Conservation (phyloP, 2,797 vertebrate genomes). For the Ctenochaetus hawaiiensis region DNA sequence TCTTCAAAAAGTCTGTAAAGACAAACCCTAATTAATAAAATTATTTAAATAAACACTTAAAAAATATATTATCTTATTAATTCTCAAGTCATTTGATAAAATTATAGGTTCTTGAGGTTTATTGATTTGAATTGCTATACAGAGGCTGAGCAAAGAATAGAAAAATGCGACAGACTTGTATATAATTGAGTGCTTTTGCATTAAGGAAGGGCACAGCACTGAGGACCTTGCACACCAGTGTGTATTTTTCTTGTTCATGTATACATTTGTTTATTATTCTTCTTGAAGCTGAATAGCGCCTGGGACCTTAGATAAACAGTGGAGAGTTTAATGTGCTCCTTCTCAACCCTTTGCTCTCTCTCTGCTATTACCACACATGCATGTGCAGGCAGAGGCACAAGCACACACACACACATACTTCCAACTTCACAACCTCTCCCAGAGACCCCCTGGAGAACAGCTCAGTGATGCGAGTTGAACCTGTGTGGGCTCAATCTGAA, state of each 20-base stretch:
- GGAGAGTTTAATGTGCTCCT: conserved; percentile 59
- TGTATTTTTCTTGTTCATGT: conserved; percentile 63
- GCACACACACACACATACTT: conserved; percentile 19
- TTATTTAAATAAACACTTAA: neutral
- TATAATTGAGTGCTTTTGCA: conserved; percentile 17
- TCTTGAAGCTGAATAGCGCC: conserved; percentile 61
- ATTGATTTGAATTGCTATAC: conserved; percentile 5
- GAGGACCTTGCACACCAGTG: conserved; percentile 48
- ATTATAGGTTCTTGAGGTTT: conserved; percentile 9
- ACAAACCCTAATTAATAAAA: neutral
- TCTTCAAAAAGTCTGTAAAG: neutral
- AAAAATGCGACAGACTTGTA: neutral
- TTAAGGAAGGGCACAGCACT: conserved; percentile 1
- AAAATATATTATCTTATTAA: neutral
- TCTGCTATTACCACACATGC: conserved; percentile 38
- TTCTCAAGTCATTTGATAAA: neutral
- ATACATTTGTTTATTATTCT: conserved; percentile 77
- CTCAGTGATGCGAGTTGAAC: conserved; percentile 19
- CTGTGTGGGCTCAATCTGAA: conserved; percentile 14
- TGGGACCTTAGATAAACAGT: conserved; percentile 77
- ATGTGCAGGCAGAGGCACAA: conserved; percentile 18
- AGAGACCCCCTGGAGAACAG: conserved; percentile 27
- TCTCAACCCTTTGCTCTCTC: conserved; percentile 43
- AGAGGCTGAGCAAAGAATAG: conserved; percentile 4
- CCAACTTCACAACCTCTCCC: conserved; percentile 51